Percentiles rank a stretch among this genome's conserved stretches.
Conservation (phyloP, 2,888 invertebrate species). For the Lithophane socia region DNA sequence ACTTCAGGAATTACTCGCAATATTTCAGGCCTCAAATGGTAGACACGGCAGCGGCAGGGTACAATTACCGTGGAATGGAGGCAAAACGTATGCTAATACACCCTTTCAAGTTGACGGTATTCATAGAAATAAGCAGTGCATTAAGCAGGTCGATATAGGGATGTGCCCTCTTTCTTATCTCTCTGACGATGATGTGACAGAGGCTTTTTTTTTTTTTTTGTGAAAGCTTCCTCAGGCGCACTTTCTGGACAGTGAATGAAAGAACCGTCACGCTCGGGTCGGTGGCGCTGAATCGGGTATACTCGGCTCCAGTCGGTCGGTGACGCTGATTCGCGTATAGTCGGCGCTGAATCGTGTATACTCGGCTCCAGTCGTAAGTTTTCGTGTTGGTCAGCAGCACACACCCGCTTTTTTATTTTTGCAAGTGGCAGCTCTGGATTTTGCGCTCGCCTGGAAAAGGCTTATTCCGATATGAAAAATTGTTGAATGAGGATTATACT, state of each 20-base stretch:
- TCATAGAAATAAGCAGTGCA: constrained; percentile 61
- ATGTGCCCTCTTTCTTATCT: constrained; percentile 26
- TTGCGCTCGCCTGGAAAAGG: background rate
- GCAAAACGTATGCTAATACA: constrained; percentile 63
- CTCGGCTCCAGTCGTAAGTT: background rate
- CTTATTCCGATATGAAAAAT: no score
- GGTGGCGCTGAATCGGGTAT: background rate
- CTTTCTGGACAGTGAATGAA: background rate
- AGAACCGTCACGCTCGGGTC: background rate
- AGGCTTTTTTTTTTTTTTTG: background rate
- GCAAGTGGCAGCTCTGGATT: constrained; percentile 8
- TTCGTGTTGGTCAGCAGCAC: no score
- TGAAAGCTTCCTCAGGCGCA: background rate
- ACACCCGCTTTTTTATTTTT: background rate
- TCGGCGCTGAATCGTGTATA: background rate
- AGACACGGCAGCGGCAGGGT: constrained; percentile 27
- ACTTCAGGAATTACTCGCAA: constrained; percentile 28
- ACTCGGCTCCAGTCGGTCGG: background rate
- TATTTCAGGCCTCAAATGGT: constrained; percentile 40
- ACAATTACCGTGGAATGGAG: constrained; percentile 52
- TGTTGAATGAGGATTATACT: no score
- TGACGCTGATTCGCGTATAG: no score
- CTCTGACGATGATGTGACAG: background rate
- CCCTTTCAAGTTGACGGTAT: constrained; percentile 61
- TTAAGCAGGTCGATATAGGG: constrained; percentile 47